Base-by-base conservation (phyloP, 2,797 vertebrate species). In the Allobates femoralis region DNA sequence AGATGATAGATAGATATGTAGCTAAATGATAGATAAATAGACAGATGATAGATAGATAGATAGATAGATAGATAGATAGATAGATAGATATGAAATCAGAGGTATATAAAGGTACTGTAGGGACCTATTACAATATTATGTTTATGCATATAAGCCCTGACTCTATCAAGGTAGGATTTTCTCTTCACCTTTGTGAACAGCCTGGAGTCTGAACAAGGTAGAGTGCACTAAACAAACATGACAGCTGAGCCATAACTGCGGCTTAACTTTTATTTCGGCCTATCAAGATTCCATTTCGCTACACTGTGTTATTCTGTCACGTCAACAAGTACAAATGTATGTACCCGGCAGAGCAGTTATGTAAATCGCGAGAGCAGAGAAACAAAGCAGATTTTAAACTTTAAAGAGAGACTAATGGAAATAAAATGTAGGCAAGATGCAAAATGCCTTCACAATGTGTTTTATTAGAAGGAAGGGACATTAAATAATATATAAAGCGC, bases 391-490 rank as follows among this genome's bases (percentile, higher is more conserved):
- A 92, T 96, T 97, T 98, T 97, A 98, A 98, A 97, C 96, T 97
- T 98, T 98, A 97, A 98, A 95, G 93, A 98, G 96, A 94, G 91
- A 94, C 95, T 97, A 96, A 98, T 99, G 97, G 97, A 97, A 97
- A 95, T 93, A 91, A 95, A 94, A 94, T 94, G 95, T 94, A 91
- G 79, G 92, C 89, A 94, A 95, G 96, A 94, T 89, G 92, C 90
- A 91, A 92, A 91, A 91, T 83, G 0, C 30, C 74, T 90, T 90
- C 92, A 92, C 93, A 95, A 93, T 93, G 94, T 94, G 89, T 94
- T 95, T 95, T 95, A 94, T 94, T 94, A 93, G 90, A 56, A 89
- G 90, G 91, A 92, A 95, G 92, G 90, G 85, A 89, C 90, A 75
- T 92, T 98, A 96, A 99, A 98, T 98, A 97, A 98, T 98, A 93